These are phyloP conservation scores for Antitype chi DNA, from an alignment of 2,888 invertebrate genomes.

Conservation along the genomic window DNA sequence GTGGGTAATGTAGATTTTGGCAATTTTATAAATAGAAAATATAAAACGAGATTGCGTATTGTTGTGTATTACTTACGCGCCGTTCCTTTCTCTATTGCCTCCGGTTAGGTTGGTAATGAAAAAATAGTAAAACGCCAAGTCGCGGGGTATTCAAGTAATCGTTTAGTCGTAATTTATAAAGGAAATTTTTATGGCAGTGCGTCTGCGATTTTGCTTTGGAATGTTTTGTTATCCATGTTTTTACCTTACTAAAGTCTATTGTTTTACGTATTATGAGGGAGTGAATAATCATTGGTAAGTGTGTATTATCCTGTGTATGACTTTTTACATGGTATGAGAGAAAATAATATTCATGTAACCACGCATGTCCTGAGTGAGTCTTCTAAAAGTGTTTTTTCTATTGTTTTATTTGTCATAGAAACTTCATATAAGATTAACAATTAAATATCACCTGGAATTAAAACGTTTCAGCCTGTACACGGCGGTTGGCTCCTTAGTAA, in stretches of 20 bases:
- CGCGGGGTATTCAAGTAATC: slow-evolving; percentile 56
- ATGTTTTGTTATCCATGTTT: slow-evolving; percentile 58
- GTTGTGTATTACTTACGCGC: slow-evolving; percentile 55
- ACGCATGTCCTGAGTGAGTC: background rate
- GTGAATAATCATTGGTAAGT: slow-evolving; percentile 32
- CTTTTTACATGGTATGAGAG: slow-evolving; percentile 15
- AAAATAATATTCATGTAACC: background rate
- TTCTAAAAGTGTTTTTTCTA: background rate
- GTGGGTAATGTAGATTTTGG: slow-evolving; percentile 67
- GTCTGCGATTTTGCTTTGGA: slow-evolving; percentile 54
- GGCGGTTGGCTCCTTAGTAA: background rate
- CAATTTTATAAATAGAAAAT: slow-evolving; percentile 67
- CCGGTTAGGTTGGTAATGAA: slow-evolving; percentile 48
- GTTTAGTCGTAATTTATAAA: slow-evolving; percentile 58
- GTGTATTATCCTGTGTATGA: slow-evolving; percentile 21
- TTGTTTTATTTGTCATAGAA: background rate
- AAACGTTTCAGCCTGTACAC: background rate
- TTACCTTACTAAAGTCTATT: slow-evolving; percentile 59
- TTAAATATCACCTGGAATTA: background rate
- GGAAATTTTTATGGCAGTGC: slow-evolving; percentile 59
- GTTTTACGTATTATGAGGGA: slow-evolving; percentile 54
- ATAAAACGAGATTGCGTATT: slow-evolving; percentile 61
- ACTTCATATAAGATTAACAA: background rate
- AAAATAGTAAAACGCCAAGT: slow-evolving; percentile 61
- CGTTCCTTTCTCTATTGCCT: slow-evolving; percentile 43